Evolutionary conservation across 2,113 vertebrate genomes (phyloP).

Genomic region (Pituophis catenifer): DNA sequence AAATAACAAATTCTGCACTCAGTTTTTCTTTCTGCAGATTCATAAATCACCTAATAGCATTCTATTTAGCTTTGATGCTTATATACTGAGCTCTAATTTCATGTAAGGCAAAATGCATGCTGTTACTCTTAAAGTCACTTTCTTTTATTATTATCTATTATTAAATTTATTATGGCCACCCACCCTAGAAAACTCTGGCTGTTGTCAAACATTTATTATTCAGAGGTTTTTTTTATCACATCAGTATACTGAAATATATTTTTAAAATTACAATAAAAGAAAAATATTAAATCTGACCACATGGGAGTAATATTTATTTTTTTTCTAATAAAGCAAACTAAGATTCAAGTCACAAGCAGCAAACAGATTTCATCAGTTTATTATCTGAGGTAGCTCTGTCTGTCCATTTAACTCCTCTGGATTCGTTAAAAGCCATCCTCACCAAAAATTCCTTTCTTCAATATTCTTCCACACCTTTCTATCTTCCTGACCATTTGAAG

Average conservation of each 20-base stretch:
- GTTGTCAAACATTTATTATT: background rate
- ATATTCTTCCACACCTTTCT: background rate
- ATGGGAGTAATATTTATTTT: background rate
- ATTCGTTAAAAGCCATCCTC: background rate
- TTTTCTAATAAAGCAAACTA: background rate
- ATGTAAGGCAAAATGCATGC: background rate
- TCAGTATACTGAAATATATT: background rate
- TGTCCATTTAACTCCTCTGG: background rate
- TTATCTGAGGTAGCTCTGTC: background rate
- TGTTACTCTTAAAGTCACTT: background rate
- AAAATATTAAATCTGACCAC: background rate
- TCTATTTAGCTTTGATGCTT: background rate
- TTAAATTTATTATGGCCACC: background rate
- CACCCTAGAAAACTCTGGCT: background rate
- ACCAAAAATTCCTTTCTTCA: background rate
- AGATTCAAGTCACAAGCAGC: background rate
- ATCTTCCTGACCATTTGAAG: background rate
- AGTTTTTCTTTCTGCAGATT: background rate
- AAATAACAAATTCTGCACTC: background rate
- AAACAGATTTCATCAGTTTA: background rate
- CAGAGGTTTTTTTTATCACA: background rate
- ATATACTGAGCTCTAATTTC: background rate
- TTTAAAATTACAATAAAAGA: background rate
- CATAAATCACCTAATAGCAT: background rate
- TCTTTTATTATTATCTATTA: background rate